Evolutionary conservation across 1,140 invertebrate genomes (phyloP).

Genomic region (Drosophila ironensis): DNA sequence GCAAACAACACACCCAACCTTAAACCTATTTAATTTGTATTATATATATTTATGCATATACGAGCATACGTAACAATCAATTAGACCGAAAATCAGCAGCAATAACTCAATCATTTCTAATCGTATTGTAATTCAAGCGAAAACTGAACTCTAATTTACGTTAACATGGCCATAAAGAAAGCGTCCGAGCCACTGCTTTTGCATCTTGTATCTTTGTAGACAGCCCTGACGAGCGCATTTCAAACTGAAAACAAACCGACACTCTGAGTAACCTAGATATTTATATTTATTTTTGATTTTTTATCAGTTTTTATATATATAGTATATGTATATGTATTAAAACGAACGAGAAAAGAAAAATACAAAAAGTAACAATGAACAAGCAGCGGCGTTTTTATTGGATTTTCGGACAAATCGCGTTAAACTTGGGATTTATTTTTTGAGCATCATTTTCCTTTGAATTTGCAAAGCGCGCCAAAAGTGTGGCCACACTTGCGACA

Average conservation of each 20-base stretch:
- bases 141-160: conserved; percentile 44
- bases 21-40: conserved; percentile 61
- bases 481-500: too few species aligned
- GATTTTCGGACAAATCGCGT: neutral
- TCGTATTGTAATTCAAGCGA: conserved; percentile 26
- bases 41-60: conserved; percentile 43
- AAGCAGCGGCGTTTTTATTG: neutral
- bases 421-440: neutral
- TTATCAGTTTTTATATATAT: conserved; percentile 43
- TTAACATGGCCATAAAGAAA: conserved; percentile 46
- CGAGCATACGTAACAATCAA: conserved; percentile 41
- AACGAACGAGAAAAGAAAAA: conserved; percentile 36
- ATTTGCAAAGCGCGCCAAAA: too few species aligned
- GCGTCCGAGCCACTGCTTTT: conserved; percentile 39
- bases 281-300: conserved; percentile 54
- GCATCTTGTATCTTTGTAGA: conserved; percentile 33
- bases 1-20: conserved; percentile 23
- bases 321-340: conserved; percentile 41
- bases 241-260: conserved; percentile 22
- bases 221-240: conserved; percentile 39
- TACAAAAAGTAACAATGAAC: conserved; percentile 45
- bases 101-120: conserved; percentile 72
- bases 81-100: conserved; percentile 31
- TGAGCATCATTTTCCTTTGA: too few species aligned
- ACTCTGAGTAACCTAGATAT: conserved; percentile 28